A percentile compares a stretch with the other conserved stretches of the same genome.
Conservation (phyloP, 2,888 invertebrate genomes). For the Epinotia bilunana region DNA sequence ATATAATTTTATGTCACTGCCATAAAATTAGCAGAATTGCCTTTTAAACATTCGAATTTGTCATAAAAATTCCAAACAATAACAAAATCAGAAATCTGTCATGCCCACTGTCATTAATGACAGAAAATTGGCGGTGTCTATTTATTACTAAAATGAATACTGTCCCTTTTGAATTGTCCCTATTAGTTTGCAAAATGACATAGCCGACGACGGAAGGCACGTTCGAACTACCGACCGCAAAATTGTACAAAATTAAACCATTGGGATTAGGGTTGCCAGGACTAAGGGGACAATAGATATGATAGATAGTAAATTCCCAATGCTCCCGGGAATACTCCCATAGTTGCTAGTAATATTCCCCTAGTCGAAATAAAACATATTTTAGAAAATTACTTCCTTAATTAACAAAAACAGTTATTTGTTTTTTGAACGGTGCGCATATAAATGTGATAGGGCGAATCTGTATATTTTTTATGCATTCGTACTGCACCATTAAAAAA, state of each 20-base stretch:
- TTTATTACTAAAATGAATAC: constrained; percentile 71
- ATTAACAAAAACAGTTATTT: too few relatives aligned
- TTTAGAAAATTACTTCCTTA: too few relatives aligned
- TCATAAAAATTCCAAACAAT: constrained; percentile 48
- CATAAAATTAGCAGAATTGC: constrained; percentile 37
- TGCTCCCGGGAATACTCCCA: too few relatives aligned
- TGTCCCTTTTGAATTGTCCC: constrained; percentile 57
- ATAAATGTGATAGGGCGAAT: too few relatives aligned
- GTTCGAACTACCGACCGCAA: constrained; percentile 62
- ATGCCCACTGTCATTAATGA: constrained; percentile 55
- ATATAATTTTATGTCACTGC: constrained; percentile 34
- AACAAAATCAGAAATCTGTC: constrained; percentile 62
- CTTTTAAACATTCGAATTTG: constrained; percentile 47
- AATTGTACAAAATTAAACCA: constrained; percentile 57
- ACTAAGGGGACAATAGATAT: not conserved
- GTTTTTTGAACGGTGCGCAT: too few relatives aligned
- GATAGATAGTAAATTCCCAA: too few relatives aligned
- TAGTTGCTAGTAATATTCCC: too few relatives aligned
- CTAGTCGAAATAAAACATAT: too few relatives aligned
- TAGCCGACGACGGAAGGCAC: constrained; percentile 69
- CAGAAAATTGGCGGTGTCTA: constrained; percentile 65
- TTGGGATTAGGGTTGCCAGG: constrained; percentile 29
- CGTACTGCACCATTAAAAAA: too few relatives aligned
- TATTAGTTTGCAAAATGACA: constrained; percentile 62
- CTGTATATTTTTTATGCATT: too few relatives aligned